Base-by-base conservation (phyloP, 30 jellyfish, hydroid and myxozoan genomes). In the Pelagia noctiluca region DNA sequence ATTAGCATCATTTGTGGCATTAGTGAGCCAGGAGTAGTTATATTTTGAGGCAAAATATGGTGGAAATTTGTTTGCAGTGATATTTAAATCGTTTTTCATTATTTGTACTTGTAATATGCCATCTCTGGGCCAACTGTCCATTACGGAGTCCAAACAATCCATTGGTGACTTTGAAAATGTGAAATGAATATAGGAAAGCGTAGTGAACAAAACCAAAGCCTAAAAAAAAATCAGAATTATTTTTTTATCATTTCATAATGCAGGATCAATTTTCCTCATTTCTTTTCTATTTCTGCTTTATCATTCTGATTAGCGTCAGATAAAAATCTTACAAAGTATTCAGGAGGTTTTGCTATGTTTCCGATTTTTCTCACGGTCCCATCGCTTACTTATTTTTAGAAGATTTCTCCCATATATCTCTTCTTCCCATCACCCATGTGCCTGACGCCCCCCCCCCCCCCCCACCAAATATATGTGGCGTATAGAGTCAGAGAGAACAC, bases 111-210 rank as follows among this genome's bases (percentile, higher is more conserved):
- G 93, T 22, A 91, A 67, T 31, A 91, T 76, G 18, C 98, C 98
- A 78, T 91, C 98, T 52, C 94, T 83, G 29, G 98, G 98, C 98
- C 98, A 91, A 35, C 42, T 61, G 25, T 82, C 84, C 35, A 70
- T 52, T 48, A 75, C 37, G 71, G 75, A 33, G 10, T 79, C 92
- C 78, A 91, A 64, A 67, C 98, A 91, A 63, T 84, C 86, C 93
- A 91, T 79, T 61, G 96, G 98, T 36, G 64, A 28, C 31, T 80
- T 83, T 35, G 89, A 85, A 52, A 91, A 91, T 26, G 98, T 82
- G 83, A 77, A 91, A 52, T 91, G 98, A 37, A 91, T 69, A 62
- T 91, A 52, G 18, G 94, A 84, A 47, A 91, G 71, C 5, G 90
- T 64, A 2, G 96, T 74, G 65, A 83, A 91, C 60, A 91, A 82